Conservation (phyloP, 1,140 invertebrate species). For the Laodelphax striatellus region DNA sequence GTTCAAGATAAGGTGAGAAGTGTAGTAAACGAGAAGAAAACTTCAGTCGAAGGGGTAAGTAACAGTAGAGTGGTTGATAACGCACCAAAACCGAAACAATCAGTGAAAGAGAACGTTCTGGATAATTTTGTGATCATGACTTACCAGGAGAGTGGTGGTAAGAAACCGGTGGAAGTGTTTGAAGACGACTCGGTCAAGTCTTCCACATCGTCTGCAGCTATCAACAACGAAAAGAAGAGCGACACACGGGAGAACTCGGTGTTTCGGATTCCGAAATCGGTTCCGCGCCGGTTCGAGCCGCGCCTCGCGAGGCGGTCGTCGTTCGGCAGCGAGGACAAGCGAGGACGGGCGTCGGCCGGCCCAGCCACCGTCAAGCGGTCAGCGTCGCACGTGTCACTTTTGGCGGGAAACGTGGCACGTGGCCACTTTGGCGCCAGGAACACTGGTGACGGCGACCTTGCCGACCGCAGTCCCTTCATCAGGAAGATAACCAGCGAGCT, state of each 20-base stretch:
- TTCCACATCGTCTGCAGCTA: conserved; percentile 3
- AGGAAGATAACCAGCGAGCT: conserved; percentile 22
- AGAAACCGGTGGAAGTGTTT: conserved; percentile 21
- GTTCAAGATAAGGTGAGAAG: no score
- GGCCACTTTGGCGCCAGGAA: background rate
- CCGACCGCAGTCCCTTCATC: background rate
- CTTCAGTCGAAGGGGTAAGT: no score
- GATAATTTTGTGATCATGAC: conserved; percentile 23
- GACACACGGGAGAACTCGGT: conserved; percentile 9
- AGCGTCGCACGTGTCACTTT: conserved; percentile 20
- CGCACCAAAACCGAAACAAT: no score
- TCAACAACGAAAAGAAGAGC: conserved; percentile 3
- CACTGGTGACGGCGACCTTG: background rate
- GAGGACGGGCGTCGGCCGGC: background rate
- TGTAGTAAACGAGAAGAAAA: no score
- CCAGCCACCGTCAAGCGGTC: conserved; percentile 17
- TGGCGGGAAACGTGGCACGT: conserved; percentile 12
- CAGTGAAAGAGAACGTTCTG: conserved; percentile 6
- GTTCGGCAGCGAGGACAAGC: conserved; percentile 12
- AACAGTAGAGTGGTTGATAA: no score
- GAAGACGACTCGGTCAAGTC: conserved; percentile 21
- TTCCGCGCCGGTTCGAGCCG: conserved; percentile 4
- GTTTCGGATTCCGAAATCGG: conserved; percentile 3
- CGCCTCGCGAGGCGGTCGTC: conserved; percentile 17
- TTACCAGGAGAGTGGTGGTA: conserved; percentile 13